Evolutionary conservation across 2,113 vertebrate species (phyloP), one percentile per base, ranked within the genome.

Genomic region (Albula glossodonta): DNA sequence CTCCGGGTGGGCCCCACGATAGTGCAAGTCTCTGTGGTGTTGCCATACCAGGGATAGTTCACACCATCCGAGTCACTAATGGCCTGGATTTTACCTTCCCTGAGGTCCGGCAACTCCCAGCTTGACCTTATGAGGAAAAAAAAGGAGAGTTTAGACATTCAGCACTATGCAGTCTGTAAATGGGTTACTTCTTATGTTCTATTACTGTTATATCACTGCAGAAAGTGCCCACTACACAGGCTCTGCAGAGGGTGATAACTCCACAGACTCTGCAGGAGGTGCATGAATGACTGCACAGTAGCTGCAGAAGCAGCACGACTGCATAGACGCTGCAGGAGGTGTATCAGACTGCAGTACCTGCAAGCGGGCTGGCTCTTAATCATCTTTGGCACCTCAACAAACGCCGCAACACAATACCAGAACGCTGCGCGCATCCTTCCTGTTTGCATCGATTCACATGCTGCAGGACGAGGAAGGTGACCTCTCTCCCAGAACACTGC

Each of bases 1-100:
- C 93, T 95, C 92, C 93, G 95, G 41, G 96, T 97, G 87, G 97
- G 97, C 3, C 97, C 97, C 88, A 96, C 95, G 0, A 97, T 94
- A 63, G 96, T 97, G 94, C 93, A 97, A 2, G 96, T 97, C 89
- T 97, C 97, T 0, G 96, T 97, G 22, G 97, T 97, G 91, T 96
- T 97, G 53, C 97, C 97, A 0, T 97, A 97, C 97, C 97, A 97
- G 31, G 97, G 97, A 22, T 97, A 97, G 90, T 96, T 97, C 81
- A 97, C 95, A 2, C 97, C 97, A 0, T 97, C 97, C 0, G 97
- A 97, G 93, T 97, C 97, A 0, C 97, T 97, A 90, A 97, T 96
- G 86, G 97, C 96, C 87, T 94, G 91, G 50, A 97, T 96, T 89
- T 93, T 96, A 74, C 96, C 96, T 0, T 95, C 95, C 83, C 94